Base-by-base conservation (phyloP, 2,113 vertebrate species). In the Loxodonta africana region DNA sequence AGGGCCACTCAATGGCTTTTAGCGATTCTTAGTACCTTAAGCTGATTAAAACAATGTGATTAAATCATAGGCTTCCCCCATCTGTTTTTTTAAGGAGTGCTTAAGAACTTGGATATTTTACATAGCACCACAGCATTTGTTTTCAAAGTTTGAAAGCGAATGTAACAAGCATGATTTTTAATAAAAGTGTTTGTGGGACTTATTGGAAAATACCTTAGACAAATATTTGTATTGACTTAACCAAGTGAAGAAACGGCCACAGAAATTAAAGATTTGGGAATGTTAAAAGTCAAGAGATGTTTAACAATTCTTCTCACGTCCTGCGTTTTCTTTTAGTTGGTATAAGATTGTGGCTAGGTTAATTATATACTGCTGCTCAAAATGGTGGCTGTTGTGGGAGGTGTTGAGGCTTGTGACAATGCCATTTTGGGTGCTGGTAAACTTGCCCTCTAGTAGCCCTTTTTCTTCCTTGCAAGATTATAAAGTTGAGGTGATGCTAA, bases 371-470 rank as follows among this genome's bases (percentile, higher is more conserved):
- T 93, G 80, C 97, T 95, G 90, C 97, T 98, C 97, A 98, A 98
- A 98, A 98, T 99, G 98, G 98, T 98, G 98, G 97, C 98, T 90
- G 82, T 51, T 91, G 88, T 97, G 95, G 97, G 94, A 94, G 95
- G 94, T 95, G 80, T 81, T 90, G 6, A 2, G 76, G 91, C 86
- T 91, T 81, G 84, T 86, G 78, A 90, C 88, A 93, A 25, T 91
- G 96, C 90, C 93, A 83, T 96, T 74, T 85, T 96, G 94, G 86
- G 91, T 96, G 63, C 69, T 62, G 91, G 88, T 77, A 53, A 88
- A 87, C 89, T 89, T 87, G 95, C 62, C 44, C 67, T 28, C 33
- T 25, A 46, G n/a, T 25, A 46, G n/a, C 26, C 65, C 28, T 28
- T 83, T 89, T 94, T 86, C 77, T 89, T 91, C 21, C 60, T 51